These are phyloP conservation scores for Drosophila sp. DNA, from an alignment of 1,140 invertebrate genomes.

Conservation along the genomic window DNA sequence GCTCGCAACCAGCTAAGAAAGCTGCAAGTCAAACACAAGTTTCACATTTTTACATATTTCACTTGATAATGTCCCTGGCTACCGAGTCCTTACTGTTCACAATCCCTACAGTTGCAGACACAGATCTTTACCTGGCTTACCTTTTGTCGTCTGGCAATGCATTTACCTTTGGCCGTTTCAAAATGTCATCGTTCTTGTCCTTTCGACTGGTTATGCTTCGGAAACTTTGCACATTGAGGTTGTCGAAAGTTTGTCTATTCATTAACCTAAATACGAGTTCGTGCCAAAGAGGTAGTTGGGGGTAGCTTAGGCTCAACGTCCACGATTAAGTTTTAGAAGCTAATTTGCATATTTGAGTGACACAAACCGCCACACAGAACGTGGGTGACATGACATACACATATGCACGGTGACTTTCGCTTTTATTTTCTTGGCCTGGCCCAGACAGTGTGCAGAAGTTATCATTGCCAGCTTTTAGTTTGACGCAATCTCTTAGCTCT, in stretches of 20 bases:
- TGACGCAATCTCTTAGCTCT: conserved; percentile 16
- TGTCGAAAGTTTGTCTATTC: conserved; percentile 82
- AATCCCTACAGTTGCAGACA: conserved; percentile 24
- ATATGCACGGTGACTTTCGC: conserved; percentile 54
- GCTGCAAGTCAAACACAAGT: conserved; percentile 80
- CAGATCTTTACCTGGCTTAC: conserved; percentile 25
- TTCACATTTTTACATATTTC: conserved; percentile 55
- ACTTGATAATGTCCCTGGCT: conserved; percentile 37
- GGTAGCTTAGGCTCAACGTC: conserved; percentile 45
- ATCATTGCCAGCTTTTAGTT: conserved; percentile 48
- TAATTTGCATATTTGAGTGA: conserved; percentile 83
- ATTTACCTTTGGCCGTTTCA: conserved; percentile 60
- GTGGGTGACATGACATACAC: neutral
- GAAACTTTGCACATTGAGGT: conserved; percentile 77
- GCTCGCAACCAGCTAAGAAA: conserved; percentile 50
- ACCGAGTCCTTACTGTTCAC: conserved; percentile 3
- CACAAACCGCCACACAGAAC: conserved; percentile 33
- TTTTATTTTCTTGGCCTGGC: conserved; percentile 43
- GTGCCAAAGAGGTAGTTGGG: conserved; percentile 1
- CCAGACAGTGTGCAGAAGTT: conserved; percentile 36
- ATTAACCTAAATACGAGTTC: conserved; percentile 74
- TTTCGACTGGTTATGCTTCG: conserved; percentile 34
- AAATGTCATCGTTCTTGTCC: conserved; percentile 44
- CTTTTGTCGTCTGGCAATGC: conserved; percentile 65
- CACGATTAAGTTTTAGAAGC: conserved; percentile 72